Base-by-base conservation (phyloP, 1,140 invertebrate genomes). In the Cydia splendana region DNA sequence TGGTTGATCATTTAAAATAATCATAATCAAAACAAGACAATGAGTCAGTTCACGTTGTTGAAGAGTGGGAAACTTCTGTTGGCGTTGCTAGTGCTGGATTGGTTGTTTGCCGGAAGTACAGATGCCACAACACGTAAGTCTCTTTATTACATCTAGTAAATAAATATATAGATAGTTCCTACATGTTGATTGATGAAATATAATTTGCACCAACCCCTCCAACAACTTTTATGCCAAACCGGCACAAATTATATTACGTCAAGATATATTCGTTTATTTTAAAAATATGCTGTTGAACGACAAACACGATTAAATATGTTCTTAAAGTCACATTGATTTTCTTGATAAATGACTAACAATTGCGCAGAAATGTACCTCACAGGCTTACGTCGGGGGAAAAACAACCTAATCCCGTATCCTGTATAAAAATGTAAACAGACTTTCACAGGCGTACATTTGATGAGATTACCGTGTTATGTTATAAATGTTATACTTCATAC, bases 111-210 rank as follows among this genome's bases (percentile, higher is more conserved):
- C 62, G 82, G 81, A 34, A 85, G 85, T 4, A 91, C 88, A 34
- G 80, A 87, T 77, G 91, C 91, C 62, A 91, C 85, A 4, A 83
- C 84, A 79, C 86, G 91, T 91, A 85, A 91, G 90, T 91, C 74
- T 57, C 2, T 24, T 20, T 24, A 12, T 62, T 20, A 2, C 12
- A 62, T 62, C 10, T 62, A 24, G 45, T 15, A 45, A 12, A 10
- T 48, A 10, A n/a, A n/a, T n/a, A n/a, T n/a, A 24, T 24, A 24
- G 24, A 24, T n/a, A n/a, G n/a, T n/a, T n/a, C n/a, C 1, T 24
- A 24, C 24, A 0, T 24, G 24, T 24, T 6, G 34, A 34, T 34
- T 34, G 34, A 34, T 42, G 38, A 42, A 10, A 42, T 42, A 42
- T 42, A 42, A 42, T 42, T 42, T 42, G 7, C 38, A 42, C 38